Conservation (phyloP, 2,797 vertebrate genomes). For the Pseudochaenichthys georgianus region DNA sequence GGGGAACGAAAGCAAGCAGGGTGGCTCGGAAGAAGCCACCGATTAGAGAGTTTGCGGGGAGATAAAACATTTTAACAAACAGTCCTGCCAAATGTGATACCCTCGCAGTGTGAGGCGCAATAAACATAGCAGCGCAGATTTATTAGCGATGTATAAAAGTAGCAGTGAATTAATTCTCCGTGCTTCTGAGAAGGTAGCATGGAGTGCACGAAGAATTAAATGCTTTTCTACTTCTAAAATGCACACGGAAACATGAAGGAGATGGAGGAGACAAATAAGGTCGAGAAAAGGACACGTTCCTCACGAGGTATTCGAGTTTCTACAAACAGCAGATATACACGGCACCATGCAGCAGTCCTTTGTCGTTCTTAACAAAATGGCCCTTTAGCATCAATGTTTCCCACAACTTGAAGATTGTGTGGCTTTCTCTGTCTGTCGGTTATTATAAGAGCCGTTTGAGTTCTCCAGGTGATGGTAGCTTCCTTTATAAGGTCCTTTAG, state of each 20-base stretch:
- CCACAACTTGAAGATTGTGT: not conserved
- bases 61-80: conserved; percentile 86
- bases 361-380: too few species aligned
- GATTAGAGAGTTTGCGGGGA: conserved; percentile 79
- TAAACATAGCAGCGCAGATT: conserved; percentile 81
- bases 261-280: not conserved
- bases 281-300: not conserved
- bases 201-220: conserved; percentile 70
- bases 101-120: conserved; percentile 79
- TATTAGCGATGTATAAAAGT: conserved; percentile 83
- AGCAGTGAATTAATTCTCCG: conserved; percentile 80
- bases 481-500: too few species aligned
- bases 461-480: too few species aligned
- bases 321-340: too few species aligned
- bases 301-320: not conserved
- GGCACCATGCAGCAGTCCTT: too few species aligned
- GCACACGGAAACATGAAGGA: not conserved
- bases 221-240: conserved; percentile 30
- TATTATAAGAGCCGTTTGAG: too few species aligned
- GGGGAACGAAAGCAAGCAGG: conserved; percentile 59
- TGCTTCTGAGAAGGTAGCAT: conserved; percentile 68
- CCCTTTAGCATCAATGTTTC: too few species aligned
- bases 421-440: too few species aligned
- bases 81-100: conserved; percentile 77
- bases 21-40: conserved; percentile 73